Percentiles rank a stretch among this genome's conserved stretches.
Conservation (phyloP, 1,140 invertebrate genomes). For the Caenorhabditis briggsae region DNA sequence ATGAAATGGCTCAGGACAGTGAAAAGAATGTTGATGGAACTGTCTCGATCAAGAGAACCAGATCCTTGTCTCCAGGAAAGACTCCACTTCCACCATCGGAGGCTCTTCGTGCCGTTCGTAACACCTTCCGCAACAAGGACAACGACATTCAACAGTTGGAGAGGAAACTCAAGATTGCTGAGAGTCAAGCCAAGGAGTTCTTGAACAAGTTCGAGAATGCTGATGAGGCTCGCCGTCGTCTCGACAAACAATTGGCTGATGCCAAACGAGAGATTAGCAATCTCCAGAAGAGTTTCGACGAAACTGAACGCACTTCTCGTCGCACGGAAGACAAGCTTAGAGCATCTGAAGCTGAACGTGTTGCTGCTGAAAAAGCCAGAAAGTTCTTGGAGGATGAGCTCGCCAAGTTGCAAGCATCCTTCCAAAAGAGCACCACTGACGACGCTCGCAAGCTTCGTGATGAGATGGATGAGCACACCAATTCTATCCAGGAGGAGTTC, state of each 20-base stretch:
- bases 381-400: conserved; percentile 76
- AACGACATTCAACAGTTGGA: conserved; percentile 77
- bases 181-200: conserved; percentile 73
- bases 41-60: conserved; percentile 70
- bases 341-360: conserved; percentile 68
- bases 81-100: conserved; percentile 72
- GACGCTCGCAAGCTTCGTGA: conserved; percentile 73
- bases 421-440: conserved; percentile 72
- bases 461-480: conserved; percentile 74
- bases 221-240: conserved; percentile 71
- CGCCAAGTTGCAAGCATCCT: conserved; percentile 73
- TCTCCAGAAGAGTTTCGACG: conserved; percentile 72
- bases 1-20: conserved; percentile 70
- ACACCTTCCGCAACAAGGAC: conserved; percentile 75
- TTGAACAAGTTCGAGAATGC: conserved; percentile 72
- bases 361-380: conserved; percentile 72
- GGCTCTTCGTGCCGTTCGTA: conserved; percentile 74
- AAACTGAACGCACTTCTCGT: conserved; percentile 71
- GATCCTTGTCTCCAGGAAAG: conserved; percentile 74
- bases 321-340: conserved; percentile 76
- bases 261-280: conserved; percentile 72
- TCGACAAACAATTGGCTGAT: conserved; percentile 75
- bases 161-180: conserved; percentile 72
- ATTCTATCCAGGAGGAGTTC: conserved; percentile 75
- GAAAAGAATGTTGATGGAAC: conserved; percentile 63